A percentile compares a stretch with the other conserved stretches of the same genome.
These are phyloP conservation scores for Arizona elegans DNA, from an alignment of 2,113 vertebrate species.

Conservation along the genomic window DNA sequence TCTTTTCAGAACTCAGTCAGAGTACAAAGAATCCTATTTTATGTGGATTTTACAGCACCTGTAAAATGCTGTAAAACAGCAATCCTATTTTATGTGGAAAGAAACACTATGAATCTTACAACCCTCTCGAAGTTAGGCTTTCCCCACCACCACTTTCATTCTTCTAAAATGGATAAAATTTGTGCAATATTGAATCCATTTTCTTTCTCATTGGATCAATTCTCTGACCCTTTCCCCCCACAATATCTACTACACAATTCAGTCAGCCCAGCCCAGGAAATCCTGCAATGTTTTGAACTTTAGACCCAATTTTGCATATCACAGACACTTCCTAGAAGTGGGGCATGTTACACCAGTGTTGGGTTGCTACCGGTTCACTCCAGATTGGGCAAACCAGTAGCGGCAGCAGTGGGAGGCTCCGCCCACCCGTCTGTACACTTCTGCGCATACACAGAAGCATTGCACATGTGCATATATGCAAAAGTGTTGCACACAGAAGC, in stretches of 20 bases:
- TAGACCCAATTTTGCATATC: not conserved
- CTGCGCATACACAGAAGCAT: too few species aligned
- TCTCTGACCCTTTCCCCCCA: not conserved
- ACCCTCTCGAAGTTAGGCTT: not conserved
- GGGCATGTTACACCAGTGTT: not conserved
- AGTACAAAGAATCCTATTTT: not conserved
- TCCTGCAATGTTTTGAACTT: not conserved
- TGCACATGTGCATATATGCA: too few species aligned
- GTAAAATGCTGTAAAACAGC: not conserved
- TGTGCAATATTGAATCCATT: not conserved
- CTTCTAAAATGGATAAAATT: not conserved
- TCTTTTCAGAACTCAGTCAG: not conserved
- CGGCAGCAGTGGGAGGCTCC: too few species aligned
- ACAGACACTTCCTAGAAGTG: not conserved
- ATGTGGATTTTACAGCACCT: not conserved
- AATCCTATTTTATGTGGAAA: not conserved
- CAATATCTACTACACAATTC: not conserved
- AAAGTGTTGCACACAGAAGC: too few species aligned
- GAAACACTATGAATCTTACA: not conserved
- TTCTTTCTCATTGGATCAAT: not conserved
- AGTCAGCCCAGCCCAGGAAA: not conserved
- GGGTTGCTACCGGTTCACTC: too few species aligned
- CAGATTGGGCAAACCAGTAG: too few species aligned
- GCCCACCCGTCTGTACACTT: too few species aligned
- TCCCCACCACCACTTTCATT: too few species aligned